Evolutionary conservation across 2,113 vertebrate genomes (phyloP), one percentile per base, ranked within the genome.

Genomic region (Acrocephalus kingi): DNA sequence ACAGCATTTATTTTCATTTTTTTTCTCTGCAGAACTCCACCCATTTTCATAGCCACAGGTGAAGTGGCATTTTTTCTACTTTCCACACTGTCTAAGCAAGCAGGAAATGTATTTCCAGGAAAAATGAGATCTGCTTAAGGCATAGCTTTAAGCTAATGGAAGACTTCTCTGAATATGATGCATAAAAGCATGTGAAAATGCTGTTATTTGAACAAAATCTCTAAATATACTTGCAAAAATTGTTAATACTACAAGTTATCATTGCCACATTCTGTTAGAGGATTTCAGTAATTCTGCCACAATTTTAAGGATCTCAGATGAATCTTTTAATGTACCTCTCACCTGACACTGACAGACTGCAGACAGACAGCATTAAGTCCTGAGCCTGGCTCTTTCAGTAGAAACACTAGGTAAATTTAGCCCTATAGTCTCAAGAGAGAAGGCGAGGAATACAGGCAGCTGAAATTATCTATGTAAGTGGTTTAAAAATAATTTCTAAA

Each of bases 361-460:
- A 23, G 35, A 35, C 35, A 35, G 35, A 35, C 35, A 35, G 17
- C 61, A 43, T 31, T 1, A 1, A n/a, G 49, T 77, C 43, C 13
- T 76, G 73, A 72, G 11, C 31, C 21, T 58, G 28, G 6, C 9
- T 58, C 10, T 58, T 49, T 33, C 21, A n/a, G 35, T 27, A 81
- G 48, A 84, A 80, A 59, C 0, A 0, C 15, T 27, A 27, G 45
- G 51, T 71, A 52, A 71, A 66, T 80, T 72, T 84, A 76, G 12
- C 16, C 7, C 5, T 63, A 6, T 9, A 68, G 28, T 68, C 19
- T 90, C 19, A 37, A 59, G 17, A 55, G 11, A 66, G 25, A 73
- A 58, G 11, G 28, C 0, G 0, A 81, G 46, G 17, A 76, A 58
- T 46, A 49, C 6, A 33, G 10, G 18, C 15, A 73, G 23, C 39